phyloP scores from a whole-genome alignment of 2,888 invertebrate species.

The Lasioglossum oenotherae region DNA sequence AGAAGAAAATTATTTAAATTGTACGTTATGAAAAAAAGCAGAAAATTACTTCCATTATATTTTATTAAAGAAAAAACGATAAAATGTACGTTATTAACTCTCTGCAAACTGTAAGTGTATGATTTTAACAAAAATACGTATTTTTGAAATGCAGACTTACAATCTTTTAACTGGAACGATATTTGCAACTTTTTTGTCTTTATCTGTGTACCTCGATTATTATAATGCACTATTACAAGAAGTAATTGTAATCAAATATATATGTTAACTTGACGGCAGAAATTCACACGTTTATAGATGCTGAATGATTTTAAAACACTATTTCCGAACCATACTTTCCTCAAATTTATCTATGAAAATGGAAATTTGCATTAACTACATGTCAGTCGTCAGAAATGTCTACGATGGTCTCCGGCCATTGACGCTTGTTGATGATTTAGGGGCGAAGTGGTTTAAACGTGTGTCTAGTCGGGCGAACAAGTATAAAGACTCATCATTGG shows the following conservation, averaged over 20 bases:
- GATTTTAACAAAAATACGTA: too few relatives aligned
- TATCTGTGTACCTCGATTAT: neutral
- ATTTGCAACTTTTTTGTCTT: neutral
- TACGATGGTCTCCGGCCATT: neutral
- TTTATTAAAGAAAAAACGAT: neutral
- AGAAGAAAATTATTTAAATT: neutral
- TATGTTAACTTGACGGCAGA: neutral
- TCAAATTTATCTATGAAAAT: neutral
- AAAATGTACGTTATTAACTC: too few relatives aligned
- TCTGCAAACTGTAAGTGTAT: too few relatives aligned
- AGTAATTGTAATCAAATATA: neutral
- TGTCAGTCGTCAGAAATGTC: neutral
- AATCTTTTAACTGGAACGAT: neutral
- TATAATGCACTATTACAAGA: neutral
- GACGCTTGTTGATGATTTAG: neutral
- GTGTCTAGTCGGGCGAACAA: neutral
- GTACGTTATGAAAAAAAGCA: neutral
- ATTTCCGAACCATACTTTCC: neutral
- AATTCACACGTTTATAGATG: neutral
- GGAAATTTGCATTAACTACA: neutral
- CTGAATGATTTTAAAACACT: neutral
- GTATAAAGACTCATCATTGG: neutral
- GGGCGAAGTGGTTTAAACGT: neutral
- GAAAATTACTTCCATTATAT: neutral
- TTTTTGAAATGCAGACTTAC: neutral